Evolutionary conservation across 2,888 invertebrate genomes (phyloP).

Genomic region (Ischnus inquisitorius): DNA sequence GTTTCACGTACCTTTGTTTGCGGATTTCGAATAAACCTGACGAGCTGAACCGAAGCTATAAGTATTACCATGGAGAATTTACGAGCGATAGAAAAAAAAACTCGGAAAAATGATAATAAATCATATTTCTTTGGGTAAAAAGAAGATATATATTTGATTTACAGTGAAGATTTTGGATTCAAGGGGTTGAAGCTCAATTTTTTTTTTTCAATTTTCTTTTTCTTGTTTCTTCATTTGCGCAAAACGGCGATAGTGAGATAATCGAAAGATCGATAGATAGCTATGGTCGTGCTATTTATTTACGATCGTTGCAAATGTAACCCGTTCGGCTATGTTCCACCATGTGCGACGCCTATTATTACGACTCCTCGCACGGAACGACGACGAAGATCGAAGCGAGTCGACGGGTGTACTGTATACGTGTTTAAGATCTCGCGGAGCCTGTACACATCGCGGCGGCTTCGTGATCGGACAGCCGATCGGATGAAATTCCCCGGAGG

Average conservation of each 20-base stretch:
- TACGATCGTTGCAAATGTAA: slow-evolving; percentile 49
- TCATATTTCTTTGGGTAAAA: background rate
- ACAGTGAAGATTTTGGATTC: background rate
- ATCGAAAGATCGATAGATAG: background rate
- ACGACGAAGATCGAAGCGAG: slow-evolving; percentile 37
- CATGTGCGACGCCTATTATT: slow-evolving; percentile 58
- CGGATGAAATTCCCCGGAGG: slow-evolving; percentile 69
- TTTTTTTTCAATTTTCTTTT: background rate
- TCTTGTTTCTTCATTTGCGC: background rate
- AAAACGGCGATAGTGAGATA: slow-evolving; percentile 31
- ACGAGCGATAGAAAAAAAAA: background rate
- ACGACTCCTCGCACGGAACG: slow-evolving; percentile 47
- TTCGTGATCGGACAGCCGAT: slow-evolving; percentile 69
- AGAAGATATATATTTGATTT: background rate
- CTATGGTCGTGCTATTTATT: slow-evolving; percentile 57
- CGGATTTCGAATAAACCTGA: slow-evolving; percentile 4
- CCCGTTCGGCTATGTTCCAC: slow-evolving; percentile 49
- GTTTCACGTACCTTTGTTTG: background rate
- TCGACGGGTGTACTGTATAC: slow-evolving; percentile 34
- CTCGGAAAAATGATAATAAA: too few relatives aligned
- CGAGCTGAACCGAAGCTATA: background rate
- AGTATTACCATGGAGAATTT: background rate
- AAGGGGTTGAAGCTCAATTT: background rate
- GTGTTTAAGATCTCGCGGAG: slow-evolving; percentile 62
- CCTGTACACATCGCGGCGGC: slow-evolving; percentile 50